These are phyloP conservation scores for Tachina lurida DNA, from an alignment of 2,888 invertebrate species.

Conservation along the genomic window DNA sequence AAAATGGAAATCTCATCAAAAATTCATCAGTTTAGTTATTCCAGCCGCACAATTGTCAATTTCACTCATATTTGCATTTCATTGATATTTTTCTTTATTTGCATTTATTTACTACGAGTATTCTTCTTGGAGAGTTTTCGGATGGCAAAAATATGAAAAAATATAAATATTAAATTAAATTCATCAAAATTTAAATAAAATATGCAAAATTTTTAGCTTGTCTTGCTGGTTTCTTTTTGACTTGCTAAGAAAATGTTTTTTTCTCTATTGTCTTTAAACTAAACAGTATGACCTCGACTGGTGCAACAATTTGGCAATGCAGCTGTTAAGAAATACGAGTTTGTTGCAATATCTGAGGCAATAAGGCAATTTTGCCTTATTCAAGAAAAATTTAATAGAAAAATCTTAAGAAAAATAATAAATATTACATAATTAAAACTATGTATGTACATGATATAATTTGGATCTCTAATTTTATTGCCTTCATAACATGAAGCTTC, in stretches of 20 bases:
- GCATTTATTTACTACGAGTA: neutral
- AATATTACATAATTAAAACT: too few relatives aligned
- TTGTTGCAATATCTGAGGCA: too few relatives aligned
- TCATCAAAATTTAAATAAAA: neutral
- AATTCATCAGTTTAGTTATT: conserved; percentile 31
- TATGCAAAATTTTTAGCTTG: too few relatives aligned
- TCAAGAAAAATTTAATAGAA: too few relatives aligned
- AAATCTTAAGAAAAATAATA: too few relatives aligned
- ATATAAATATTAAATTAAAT: neutral
- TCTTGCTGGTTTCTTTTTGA: neutral
- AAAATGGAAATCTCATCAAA: conserved; percentile 23
- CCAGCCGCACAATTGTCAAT: conserved; percentile 35
- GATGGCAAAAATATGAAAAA: neutral
- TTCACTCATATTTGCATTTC: conserved; percentile 45
- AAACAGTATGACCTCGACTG: too few relatives aligned
- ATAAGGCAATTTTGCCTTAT: too few relatives aligned
- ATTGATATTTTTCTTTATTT: conserved; percentile 24
- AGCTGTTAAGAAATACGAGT: too few relatives aligned
- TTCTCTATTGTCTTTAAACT: neutral
- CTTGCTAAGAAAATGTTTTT: neutral
- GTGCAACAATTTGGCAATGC: too few relatives aligned
- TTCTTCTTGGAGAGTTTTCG: neutral
- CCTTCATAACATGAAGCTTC: too few relatives aligned
- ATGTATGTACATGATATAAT: too few relatives aligned
- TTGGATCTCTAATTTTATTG: too few relatives aligned